A percentile compares a stretch with the other conserved stretches of the same genome.
Evolutionary conservation across 2,888 invertebrate species (phyloP).

Genomic region (Drosophila demipolita): DNA sequence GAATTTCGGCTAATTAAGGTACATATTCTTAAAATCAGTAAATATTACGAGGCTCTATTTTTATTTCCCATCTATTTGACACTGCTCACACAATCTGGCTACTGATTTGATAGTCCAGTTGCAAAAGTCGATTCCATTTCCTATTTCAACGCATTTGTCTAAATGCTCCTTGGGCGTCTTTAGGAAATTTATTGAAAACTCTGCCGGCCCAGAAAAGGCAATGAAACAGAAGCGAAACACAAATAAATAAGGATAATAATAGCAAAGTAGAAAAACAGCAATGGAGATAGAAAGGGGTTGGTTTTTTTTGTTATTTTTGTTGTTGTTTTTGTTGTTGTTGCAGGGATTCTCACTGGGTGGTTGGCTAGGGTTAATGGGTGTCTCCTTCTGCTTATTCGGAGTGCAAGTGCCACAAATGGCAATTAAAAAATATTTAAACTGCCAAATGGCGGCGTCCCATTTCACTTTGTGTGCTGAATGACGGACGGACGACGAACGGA

Average conservation of each 20-base stretch:
- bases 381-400: slow-evolving; percentile 1
- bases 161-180: slow-evolving; percentile 30
- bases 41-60: neutral
- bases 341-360: slow-evolving; percentile 14
- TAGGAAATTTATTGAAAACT: slow-evolving; percentile 59
- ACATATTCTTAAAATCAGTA: neutral
- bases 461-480: slow-evolving; percentile 20
- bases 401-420: slow-evolving; percentile 64
- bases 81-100: neutral
- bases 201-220: slow-evolving; percentile 33
- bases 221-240: slow-evolving; percentile 67
- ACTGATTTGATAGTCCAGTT: neutral
- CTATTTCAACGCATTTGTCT: slow-evolving; percentile 52
- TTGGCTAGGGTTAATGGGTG: slow-evolving; percentile 36
- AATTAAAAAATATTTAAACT: slow-evolving; percentile 84
- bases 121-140: slow-evolving; percentile 14
- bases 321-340: neutral
- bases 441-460: slow-evolving; percentile 55
- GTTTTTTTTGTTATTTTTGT: slow-evolving; percentile 6
- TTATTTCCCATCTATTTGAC: neutral
- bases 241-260: slow-evolving; percentile 82
- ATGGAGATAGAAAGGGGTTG: slow-evolving; percentile 12
- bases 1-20: neutral
- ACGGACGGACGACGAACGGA: slow-evolving; percentile 32
- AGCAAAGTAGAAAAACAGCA: slow-evolving; percentile 26